Evolutionary conservation across 2,113 vertebrate genomes (phyloP), one percentile per base, ranked within the genome.

Genomic region (Pseudois nayaur): DNA sequence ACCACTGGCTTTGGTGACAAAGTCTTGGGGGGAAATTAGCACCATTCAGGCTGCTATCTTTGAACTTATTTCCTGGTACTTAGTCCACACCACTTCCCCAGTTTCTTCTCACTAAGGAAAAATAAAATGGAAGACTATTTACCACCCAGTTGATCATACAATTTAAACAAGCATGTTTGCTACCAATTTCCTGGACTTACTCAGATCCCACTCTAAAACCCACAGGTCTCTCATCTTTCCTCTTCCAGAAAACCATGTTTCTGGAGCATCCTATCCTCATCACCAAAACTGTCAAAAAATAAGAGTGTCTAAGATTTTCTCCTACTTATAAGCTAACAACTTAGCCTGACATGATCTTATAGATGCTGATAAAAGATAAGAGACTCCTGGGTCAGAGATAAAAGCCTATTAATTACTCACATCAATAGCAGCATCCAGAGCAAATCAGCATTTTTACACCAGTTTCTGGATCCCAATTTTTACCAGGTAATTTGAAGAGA

Each of bases 41-140:
- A 76, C 36, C 21, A 62, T 89, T 94, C 16, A 27, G 17, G 15
- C 60, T 78, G 48, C 71, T 83, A 29, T 83, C 59, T 96, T 94
- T 93, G 45, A 96, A 84, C 13, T 55, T 89, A 94, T 50, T 95
- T 94, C 55, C 74, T 79, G 11, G 23, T 52, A 55, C 36, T 93
- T 48, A 23, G 29, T 71, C 40, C 89, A 19, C 91, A 43, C 87
- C n/a, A 81, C 4, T 57, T 79, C 60, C 31, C 36, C 11, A 85
- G 15, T 95, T 86, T 52, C 79, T 91, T n/a, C 67, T 96, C 59
- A 74, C 16, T 64, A 64, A 88, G 23, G n/a, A 57, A 10, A 40
- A 54, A 21, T 87, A 83, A 82, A 93, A n/a, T 64, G 29, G 40
- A 97, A 45, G n/a, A n/a, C n/a, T 67, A 64, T 92, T 93, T 93